Percentiles rank a stretch among this genome's conserved stretches.
Evolutionary conservation across 2,113 vertebrate genomes (phyloP).

Genomic region (Agapornis roseicollis): DNA sequence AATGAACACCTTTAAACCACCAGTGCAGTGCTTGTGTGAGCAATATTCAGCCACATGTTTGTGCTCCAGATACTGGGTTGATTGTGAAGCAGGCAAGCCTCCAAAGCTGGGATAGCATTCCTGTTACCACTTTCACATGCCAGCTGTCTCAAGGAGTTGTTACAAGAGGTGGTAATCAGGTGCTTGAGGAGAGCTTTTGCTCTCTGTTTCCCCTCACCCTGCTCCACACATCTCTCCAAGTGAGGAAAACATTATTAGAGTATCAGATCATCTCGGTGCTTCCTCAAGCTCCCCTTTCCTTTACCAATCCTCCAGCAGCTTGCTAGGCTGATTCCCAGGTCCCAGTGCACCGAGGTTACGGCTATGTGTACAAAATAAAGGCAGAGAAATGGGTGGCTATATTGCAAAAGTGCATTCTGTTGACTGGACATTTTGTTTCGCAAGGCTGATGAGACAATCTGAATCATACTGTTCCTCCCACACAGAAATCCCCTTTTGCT

Average conservation of each 20-base stretch:
- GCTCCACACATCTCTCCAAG: background rate
- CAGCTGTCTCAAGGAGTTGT: background rate
- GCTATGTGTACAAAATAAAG: constrained; percentile 3
- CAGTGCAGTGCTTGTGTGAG: background rate
- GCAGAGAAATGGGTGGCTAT: background rate
- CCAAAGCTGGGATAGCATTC: background rate
- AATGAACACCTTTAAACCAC: background rate
- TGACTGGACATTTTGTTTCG: constrained; percentile 44
- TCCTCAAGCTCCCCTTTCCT: background rate
- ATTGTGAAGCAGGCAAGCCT: background rate
- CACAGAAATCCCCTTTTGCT: constrained; percentile 68
- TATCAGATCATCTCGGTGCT: background rate
- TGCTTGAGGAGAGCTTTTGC: rapidly evolving
- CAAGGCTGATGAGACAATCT: constrained; percentile 38
- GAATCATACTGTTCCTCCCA: constrained; percentile 63
- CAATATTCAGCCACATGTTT: background rate
- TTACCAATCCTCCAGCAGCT: background rate
- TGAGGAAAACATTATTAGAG: background rate
- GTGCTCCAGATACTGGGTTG: background rate
- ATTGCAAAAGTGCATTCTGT: background rate
- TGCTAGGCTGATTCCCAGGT: background rate
- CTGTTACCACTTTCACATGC: background rate
- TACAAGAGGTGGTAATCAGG: background rate
- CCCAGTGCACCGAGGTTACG: background rate
- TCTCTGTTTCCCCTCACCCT: background rate